Conservation (phyloP, 2,888 invertebrate species). For the Pachymerium ferrugineum region DNA sequence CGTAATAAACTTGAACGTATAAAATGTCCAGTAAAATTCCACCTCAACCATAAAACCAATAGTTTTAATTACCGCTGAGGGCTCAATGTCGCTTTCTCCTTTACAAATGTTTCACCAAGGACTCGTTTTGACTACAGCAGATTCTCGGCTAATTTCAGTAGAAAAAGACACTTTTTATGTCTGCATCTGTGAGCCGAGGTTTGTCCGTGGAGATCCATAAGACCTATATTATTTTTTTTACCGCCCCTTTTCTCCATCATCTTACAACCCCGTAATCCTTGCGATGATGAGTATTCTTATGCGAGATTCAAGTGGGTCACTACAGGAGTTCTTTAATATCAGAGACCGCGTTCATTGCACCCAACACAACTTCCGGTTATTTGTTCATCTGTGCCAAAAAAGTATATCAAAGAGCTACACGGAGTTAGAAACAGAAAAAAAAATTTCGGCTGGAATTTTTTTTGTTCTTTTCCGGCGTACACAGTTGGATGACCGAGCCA, state of each 20-base stretch:
- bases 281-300: background rate
- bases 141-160: constrained; percentile 6
- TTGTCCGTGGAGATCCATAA: background rate
- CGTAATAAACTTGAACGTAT: background rate
- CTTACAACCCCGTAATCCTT: background rate
- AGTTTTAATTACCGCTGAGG: background rate
- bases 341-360: background rate
- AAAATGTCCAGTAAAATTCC: background rate
- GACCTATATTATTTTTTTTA: background rate
- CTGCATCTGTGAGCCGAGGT: background rate
- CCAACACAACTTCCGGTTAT: constrained; percentile 9
- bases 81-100: background rate
- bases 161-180: constrained; percentile 4
- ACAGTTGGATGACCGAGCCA: background rate
- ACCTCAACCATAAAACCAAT: background rate
- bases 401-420: background rate
- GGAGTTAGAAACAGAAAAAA: too few relatives aligned
- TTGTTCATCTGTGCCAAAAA: background rate
- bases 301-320: background rate
- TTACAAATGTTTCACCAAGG: constrained; percentile 8
- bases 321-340: background rate
- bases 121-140: background rate
- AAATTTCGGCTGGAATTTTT: background rate
- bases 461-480: background rate
- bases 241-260: background rate